Evolutionary conservation across 2,888 invertebrate genomes (phyloP).

Genomic region (Parnassius orleans): DNA sequence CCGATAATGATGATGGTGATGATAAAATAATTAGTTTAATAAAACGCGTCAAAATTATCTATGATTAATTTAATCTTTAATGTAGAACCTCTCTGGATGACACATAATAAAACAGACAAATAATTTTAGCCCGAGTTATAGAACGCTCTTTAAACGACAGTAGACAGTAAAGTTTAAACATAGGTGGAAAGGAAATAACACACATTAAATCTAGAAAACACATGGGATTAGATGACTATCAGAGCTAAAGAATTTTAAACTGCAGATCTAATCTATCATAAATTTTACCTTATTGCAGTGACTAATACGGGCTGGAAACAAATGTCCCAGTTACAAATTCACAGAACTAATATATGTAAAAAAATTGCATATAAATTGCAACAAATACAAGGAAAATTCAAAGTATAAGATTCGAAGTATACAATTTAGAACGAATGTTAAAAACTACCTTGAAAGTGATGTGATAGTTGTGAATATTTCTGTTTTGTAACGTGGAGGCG

Average conservation of each 20-base stretch:
- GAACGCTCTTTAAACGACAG: not conserved
- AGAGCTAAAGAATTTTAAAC: conserved; percentile 16
- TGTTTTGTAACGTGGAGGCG: too few species aligned
- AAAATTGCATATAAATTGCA: conserved; percentile 20
- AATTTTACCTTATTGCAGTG: conserved; percentile 16
- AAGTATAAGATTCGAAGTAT: conserved; percentile 3
- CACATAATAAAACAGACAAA: conserved; percentile 35
- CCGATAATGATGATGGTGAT: too few species aligned
- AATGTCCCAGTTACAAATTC: conserved; percentile 15
- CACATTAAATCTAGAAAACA: conserved; percentile 23
- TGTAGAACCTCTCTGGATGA: conserved; percentile 31
- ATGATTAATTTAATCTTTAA: conserved; percentile 33
- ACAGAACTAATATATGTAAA: conserved; percentile 17
- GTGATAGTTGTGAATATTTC: too few species aligned
- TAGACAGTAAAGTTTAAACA: not conserved
- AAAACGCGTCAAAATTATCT: not conserved
- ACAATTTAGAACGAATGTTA: not conserved
- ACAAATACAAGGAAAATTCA: conserved; percentile 21
- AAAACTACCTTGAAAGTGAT: not conserved
- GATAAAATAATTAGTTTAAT: not conserved
- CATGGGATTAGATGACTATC: conserved; percentile 22
- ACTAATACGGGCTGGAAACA: conserved; percentile 6
- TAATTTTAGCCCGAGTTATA: conserved; percentile 26
- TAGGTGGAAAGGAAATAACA: conserved; percentile 13
- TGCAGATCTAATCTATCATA: conserved; percentile 12